These are phyloP conservation scores for Melikaiella ostensackeni DNA, from an alignment of 2,888 invertebrate species.

Conservation along the genomic window DNA sequence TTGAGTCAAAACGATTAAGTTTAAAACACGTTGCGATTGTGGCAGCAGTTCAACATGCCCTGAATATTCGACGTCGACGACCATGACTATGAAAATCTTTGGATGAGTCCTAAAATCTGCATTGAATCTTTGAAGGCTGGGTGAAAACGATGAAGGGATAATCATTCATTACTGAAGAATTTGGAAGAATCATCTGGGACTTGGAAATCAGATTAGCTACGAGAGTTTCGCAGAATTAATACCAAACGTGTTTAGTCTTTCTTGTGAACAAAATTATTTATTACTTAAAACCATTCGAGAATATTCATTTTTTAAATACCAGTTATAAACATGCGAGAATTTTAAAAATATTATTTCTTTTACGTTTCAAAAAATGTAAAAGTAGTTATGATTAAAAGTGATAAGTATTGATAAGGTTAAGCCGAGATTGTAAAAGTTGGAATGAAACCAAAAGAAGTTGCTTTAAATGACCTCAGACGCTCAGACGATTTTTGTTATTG, in stretches of 20 bases:
- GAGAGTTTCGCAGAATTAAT: not conserved
- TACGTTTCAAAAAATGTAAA: not conserved
- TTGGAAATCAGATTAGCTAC: not conserved
- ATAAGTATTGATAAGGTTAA: not conserved
- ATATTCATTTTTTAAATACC: not conserved
- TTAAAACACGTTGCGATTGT: slow-evolving; percentile 38
- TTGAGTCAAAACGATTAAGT: slow-evolving; percentile 15
- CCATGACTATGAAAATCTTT: slow-evolving; percentile 24
- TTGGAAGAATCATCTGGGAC: not conserved
- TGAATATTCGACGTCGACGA: slow-evolving; percentile 25
- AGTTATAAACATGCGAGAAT: not conserved
- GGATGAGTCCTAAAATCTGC: slow-evolving; percentile 10
- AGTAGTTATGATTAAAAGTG: not conserved
- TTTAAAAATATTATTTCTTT: not conserved
- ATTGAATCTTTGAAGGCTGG: slow-evolving; percentile 16
- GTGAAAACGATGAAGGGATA: not conserved
- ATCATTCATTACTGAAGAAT: not conserved
- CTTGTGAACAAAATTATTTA: not conserved
- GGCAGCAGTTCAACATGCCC: slow-evolving; percentile 31
- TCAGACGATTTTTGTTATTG: not conserved
- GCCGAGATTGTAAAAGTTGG: not conserved
- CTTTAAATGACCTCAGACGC: not conserved
- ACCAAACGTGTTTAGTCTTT: not conserved
- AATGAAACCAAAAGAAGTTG: not conserved
- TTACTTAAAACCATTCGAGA: not conserved